Conservation (phyloP, 2,113 vertebrate genomes). For the Mungos mungo region DNA sequence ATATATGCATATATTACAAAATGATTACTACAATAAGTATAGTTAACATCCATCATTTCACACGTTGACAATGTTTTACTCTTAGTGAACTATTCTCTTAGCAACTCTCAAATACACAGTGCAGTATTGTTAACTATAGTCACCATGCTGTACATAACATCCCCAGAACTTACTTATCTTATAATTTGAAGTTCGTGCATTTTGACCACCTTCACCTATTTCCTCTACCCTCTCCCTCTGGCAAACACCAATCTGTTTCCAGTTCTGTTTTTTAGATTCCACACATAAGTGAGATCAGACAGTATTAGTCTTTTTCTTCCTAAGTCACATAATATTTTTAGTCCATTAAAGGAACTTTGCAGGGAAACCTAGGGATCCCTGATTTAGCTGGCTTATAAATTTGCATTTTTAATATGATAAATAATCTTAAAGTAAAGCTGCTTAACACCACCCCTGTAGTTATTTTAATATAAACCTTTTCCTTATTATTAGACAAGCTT, state of each 20-base stretch:
- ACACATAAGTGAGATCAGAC: neutral
- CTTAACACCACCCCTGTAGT: neutral
- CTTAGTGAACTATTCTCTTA: neutral
- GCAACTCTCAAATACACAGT: neutral
- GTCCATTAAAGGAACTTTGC: neutral
- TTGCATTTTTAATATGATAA: neutral
- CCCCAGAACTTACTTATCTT: neutral
- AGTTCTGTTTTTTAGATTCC: neutral
- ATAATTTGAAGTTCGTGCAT: neutral
- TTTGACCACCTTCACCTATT: neutral
- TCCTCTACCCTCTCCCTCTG: neutral
- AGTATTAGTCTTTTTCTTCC: neutral
- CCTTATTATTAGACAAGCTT: neutral
- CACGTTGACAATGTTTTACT: neutral
- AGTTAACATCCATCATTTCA: neutral
- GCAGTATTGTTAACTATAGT: neutral
- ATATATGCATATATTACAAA: neutral
- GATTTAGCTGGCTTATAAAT: constrained; percentile 21
- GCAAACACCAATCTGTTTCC: neutral
- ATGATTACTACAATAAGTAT: neutral
- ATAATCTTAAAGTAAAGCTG: neutral
- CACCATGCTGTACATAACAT: neutral
- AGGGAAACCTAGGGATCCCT: neutral
- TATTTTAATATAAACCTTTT: constrained; percentile 15
- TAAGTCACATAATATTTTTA: constrained; percentile 1